phyloP scores from a whole-genome alignment of 2,113 vertebrate genomes.

The Aythya baeri region DNA sequence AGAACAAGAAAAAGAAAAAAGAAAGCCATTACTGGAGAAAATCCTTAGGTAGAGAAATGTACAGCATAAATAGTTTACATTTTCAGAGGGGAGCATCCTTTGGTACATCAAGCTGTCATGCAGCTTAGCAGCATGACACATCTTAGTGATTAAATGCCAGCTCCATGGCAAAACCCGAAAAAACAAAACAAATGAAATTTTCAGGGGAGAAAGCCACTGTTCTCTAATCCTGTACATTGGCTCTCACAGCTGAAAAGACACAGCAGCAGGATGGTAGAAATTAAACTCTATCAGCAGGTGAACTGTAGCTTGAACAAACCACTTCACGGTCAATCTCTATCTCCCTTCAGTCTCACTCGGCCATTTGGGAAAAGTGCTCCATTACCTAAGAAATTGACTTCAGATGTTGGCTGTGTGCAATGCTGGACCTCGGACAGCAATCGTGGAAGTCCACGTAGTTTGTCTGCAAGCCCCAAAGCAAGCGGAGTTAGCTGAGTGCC shows the following conservation, averaged over 20 bases:
- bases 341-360: background rate
- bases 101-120: slow-evolving; percentile 3
- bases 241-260: background rate
- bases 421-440: background rate
- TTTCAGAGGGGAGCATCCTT: slow-evolving; percentile 13
- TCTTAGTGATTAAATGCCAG: slow-evolving; percentile 25
- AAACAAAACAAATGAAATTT: slow-evolving; percentile 21
- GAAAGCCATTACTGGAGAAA: background rate
- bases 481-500: background rate
- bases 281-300: slow-evolving; percentile 11
- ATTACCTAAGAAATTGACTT: background rate
- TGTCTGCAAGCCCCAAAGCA: background rate
- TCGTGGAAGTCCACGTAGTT: background rate
- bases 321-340: background rate
- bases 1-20: background rate
- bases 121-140: slow-evolving; percentile 38
- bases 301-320: background rate
- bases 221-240: background rate
- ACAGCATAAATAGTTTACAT: slow-evolving; percentile 22
- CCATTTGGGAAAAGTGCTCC: background rate
- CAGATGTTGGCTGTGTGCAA: background rate
- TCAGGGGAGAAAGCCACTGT: background rate
- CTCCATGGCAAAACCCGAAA: slow-evolving; percentile 2
- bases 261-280: background rate
- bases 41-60: slow-evolving; percentile 1